phyloP scores from a whole-genome alignment of 1,140 invertebrate species.

The Brachionus rubens region DNA sequence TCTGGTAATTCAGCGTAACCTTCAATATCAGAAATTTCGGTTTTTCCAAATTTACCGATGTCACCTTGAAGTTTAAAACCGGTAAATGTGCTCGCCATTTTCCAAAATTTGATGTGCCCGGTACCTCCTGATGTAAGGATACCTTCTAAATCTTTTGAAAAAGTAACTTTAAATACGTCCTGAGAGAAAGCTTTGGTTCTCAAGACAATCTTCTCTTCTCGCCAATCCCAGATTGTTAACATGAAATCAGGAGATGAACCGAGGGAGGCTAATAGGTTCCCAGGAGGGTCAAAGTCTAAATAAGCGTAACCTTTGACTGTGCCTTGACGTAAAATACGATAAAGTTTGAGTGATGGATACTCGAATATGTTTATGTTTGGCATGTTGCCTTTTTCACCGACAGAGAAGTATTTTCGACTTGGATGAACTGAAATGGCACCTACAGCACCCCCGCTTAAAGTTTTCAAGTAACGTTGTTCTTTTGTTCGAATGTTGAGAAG shows the following conservation, averaged over 20 bases:
- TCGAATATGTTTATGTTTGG: constrained; percentile 77
- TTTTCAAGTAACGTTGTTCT: constrained; percentile 68
- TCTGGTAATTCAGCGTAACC: constrained; percentile 78
- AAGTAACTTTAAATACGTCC: constrained; percentile 71
- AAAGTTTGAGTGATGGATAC: constrained; percentile 73
- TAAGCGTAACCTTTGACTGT: constrained; percentile 70
- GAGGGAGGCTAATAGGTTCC: constrained; percentile 74
- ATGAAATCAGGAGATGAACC: constrained; percentile 78
- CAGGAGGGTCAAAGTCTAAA: constrained; percentile 74
- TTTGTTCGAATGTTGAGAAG: constrained; percentile 68
- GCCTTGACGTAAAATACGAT: constrained; percentile 71
- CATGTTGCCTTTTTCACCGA: constrained; percentile 69
- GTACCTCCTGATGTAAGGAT: constrained; percentile 72
- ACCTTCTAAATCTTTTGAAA: constrained; percentile 73
- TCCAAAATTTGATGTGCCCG: constrained; percentile 86
- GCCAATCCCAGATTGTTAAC: constrained; percentile 83
- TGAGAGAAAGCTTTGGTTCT: constrained; percentile 75
- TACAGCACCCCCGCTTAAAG: constrained; percentile 72
- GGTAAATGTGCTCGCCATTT: constrained; percentile 82
- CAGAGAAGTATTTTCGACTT: constrained; percentile 69
- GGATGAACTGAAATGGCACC: constrained; percentile 76
- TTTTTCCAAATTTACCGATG: constrained; percentile 80
- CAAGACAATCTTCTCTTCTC: constrained; percentile 69
- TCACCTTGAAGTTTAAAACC: constrained; percentile 81
- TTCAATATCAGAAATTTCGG: constrained; percentile 80